phyloP scores from a whole-genome alignment of 2,113 vertebrate genomes.

The Siphamia tubifer region DNA sequence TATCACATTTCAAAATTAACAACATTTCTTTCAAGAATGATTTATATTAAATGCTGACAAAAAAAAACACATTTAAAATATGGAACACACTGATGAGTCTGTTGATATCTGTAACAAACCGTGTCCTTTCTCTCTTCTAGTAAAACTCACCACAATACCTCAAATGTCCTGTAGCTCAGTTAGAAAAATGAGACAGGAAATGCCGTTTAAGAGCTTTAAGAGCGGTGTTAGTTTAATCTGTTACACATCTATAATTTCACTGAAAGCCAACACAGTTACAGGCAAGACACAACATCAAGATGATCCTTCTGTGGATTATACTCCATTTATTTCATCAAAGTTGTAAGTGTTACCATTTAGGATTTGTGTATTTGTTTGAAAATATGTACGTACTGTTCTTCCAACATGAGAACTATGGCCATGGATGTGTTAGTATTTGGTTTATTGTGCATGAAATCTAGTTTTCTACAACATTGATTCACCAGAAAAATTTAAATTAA shows the following conservation, averaged over 20 bases:
- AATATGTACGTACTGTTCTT: too few species aligned
- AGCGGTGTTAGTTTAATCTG: background rate
- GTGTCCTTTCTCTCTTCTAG: fast-evolving
- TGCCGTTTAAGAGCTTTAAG: background rate
- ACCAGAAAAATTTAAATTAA: too few species aligned
- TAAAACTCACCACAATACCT: background rate
- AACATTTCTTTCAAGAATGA: too few species aligned
- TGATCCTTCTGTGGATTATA: conserved; percentile 8
- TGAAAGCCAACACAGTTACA: background rate
- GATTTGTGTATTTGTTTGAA: background rate
- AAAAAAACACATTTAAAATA: background rate
- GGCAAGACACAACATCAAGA: background rate
- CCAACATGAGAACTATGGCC: background rate
- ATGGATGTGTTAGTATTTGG: background rate
- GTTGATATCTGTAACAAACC: too few species aligned
- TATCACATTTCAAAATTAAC: too few species aligned
- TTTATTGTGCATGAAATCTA: background rate
- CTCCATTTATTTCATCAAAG: conserved; percentile 2
- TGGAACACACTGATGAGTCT: too few species aligned
- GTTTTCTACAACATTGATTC: too few species aligned
- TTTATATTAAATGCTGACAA: too few species aligned
- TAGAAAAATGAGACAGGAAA: conserved; percentile 1
- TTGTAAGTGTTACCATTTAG: conserved; percentile 18
- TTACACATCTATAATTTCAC: background rate
- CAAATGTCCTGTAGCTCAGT: background rate